phyloP scores from a whole-genome alignment of 2,888 invertebrate genomes.

The Candidula unifasciata region DNA sequence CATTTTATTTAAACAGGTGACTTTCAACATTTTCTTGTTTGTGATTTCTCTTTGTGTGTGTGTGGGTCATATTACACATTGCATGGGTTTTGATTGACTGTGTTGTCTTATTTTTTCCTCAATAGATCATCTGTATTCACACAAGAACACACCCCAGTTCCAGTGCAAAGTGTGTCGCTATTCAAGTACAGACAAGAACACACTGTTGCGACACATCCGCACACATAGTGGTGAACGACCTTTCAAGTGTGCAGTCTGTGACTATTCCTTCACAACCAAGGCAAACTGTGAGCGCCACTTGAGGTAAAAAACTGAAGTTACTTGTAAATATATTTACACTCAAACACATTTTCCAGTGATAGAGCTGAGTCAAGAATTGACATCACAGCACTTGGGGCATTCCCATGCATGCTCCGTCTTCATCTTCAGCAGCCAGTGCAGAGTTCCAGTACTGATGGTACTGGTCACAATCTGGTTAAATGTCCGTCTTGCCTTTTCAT shows the following conservation, averaged over 20 bases:
- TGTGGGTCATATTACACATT: no score
- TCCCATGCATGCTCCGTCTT: no score
- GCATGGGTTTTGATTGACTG: background rate
- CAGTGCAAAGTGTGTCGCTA: slow-evolving; percentile 96
- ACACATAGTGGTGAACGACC: slow-evolving; percentile 97
- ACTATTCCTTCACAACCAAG: slow-evolving; percentile 97
- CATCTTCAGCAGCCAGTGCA: no score
- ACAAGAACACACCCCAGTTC: slow-evolving; percentile 88
- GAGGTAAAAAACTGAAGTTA: slow-evolving; percentile 68
- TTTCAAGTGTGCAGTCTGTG: slow-evolving; percentile 95
- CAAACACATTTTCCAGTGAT: no score
- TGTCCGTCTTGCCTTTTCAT: no score
- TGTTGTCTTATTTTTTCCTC: background rate
- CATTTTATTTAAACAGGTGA: no score
- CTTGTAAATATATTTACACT: background rate
- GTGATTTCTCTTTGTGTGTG: no score
- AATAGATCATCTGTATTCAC: slow-evolving; percentile 80
- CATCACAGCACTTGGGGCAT: no score
- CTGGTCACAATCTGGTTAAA: no score
- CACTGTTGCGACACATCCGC: slow-evolving; percentile 92
- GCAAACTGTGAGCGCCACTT: slow-evolving; percentile 97
- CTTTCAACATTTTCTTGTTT: no score
- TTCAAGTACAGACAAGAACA: slow-evolving; percentile 92
- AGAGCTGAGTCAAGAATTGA: no score
- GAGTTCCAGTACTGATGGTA: no score